Base-by-base conservation (phyloP, 2,113 vertebrate species). In the Suncus etruscus region DNA sequence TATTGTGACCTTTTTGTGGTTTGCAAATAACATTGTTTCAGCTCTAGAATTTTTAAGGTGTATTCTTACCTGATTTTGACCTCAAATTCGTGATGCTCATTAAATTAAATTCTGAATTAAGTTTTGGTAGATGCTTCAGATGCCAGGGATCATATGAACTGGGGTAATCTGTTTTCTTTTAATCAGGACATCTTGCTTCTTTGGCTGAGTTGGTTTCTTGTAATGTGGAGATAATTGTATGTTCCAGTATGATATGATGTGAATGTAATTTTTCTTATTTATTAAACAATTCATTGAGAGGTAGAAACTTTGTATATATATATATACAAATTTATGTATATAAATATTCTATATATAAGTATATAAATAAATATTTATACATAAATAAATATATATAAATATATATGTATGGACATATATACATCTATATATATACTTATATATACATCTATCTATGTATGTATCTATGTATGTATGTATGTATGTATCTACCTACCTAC, bases 71-170 rank as follows among this genome's bases (percentile, higher is more conserved):
- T 69, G 50, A 73, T 91, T 91, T 91, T 86, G 80, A 90, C 79
- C 76, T 92, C 24, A 95, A 87, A 92, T 94, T 78, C 54, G n/a
- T 75, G 91, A 63, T 87, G 66, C 27, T 91, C 89, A 91, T 94
- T 89, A 94, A 92, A 86, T 79, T 92, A 94, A 94, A 73, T 61
- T 10, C 16, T 32, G 61, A 20, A 20, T 58, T 66, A 61, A 47
- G 79, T 86, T 91, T 77, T 79, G 90, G 39, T 85, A 39, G 39
- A 39, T 39, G 39, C 75, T 72, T 78, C 63, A 47, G 18, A 12
- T 69, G 15, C 54, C 8, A 12, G 32, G 11, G 50, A 24, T 45
- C 63, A 22, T 75, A 87, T 48, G 24, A 76, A 91, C 75, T 54
- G 31, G 12, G 8, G 6, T 58, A 75, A 79, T 91, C 75, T 58